These are phyloP conservation scores for Sinocyclocheilus anshuiensis DNA, from an alignment of 2,113 vertebrate species.

Conservation along the genomic window DNA sequence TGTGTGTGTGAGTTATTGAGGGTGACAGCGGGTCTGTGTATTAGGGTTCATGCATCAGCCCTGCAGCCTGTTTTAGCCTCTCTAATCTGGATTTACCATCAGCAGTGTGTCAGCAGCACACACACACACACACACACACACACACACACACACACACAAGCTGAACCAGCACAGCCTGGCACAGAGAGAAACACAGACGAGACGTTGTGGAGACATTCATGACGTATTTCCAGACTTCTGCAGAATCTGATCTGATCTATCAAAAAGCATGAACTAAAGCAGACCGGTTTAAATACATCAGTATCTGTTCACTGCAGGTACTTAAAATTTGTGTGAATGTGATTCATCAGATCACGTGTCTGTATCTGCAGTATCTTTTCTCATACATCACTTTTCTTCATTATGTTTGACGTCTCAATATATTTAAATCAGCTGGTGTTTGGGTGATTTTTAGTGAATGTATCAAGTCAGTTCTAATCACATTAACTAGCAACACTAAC, in stretches of 20 bases:
- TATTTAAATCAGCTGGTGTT: too few relatives aligned
- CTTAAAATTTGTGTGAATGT: too few relatives aligned
- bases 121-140: conserved; percentile 33
- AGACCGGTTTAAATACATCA: too few relatives aligned
- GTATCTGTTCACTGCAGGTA: too few relatives aligned
- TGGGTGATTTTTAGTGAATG: too few relatives aligned
- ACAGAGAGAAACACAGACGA: neutral
- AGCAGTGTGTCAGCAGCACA: conserved; percentile 40
- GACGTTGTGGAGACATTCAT: neutral
- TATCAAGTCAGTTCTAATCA: too few relatives aligned
- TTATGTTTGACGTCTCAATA: too few relatives aligned
- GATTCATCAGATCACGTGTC: too few relatives aligned
- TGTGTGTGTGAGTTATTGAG: conserved; percentile 15
- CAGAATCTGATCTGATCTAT: neutral
- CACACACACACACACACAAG: conserved; percentile 5
- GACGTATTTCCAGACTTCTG: neutral
- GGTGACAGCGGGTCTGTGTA: conserved; percentile 21
- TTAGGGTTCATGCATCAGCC: conserved; percentile 34
- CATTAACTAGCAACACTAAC: too few relatives aligned
- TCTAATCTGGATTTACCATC: conserved; percentile 45
- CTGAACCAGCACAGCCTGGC: neutral
- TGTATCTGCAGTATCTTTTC: too few relatives aligned
- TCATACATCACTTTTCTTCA: too few relatives aligned
- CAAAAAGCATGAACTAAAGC: neutral
- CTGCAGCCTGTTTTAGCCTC: conserved; percentile 47